These are phyloP conservation scores for Synergus laeviventris DNA, from an alignment of 2,888 invertebrate species.

Conservation along the genomic window DNA sequence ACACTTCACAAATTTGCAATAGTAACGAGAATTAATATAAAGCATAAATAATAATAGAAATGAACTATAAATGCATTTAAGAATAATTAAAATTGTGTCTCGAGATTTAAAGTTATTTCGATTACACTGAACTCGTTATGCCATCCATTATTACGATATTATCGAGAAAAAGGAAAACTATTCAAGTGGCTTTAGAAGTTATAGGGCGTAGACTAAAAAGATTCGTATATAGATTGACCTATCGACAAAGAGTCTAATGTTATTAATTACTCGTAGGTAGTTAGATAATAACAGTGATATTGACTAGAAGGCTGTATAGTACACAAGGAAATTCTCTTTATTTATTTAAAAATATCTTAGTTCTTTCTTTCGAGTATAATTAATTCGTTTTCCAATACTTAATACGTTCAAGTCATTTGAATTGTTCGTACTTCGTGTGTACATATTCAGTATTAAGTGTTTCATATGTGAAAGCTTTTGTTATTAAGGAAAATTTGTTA, in stretches of 20 bases:
- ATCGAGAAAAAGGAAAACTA: constrained; percentile 18
- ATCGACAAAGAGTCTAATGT: constrained; percentile 37
- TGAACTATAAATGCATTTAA: constrained; percentile 25
- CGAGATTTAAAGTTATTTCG: constrained; percentile 30
- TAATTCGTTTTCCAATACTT: constrained; percentile 18
- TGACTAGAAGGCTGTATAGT: constrained; percentile 38
- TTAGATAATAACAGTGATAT: constrained; percentile 38
- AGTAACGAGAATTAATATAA: constrained; percentile 18
- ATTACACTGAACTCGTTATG: constrained; percentile 36
- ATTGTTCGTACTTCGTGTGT: constrained; percentile 10
- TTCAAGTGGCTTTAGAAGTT: constrained; percentile 37
- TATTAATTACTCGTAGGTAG: constrained; percentile 36
- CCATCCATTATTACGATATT: constrained; percentile 38
- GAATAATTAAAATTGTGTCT: constrained; percentile 17
- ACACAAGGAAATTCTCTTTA: constrained; percentile 7
- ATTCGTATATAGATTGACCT: constrained; percentile 31
- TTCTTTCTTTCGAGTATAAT: constrained; percentile 7
- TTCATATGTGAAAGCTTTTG: neutral
- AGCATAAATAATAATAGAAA: constrained; percentile 26
- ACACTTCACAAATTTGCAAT: constrained; percentile 17
- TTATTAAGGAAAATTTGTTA: neutral
- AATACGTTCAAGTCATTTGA: constrained; percentile 20
- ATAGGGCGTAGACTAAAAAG: constrained; percentile 27
- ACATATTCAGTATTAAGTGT: constrained; percentile 25
- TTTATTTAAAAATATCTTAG: constrained; percentile 23